Base-by-base conservation (phyloP, 37 sponge, comb jelly and placozoan species). In the Haliclona indistincta region DNA sequence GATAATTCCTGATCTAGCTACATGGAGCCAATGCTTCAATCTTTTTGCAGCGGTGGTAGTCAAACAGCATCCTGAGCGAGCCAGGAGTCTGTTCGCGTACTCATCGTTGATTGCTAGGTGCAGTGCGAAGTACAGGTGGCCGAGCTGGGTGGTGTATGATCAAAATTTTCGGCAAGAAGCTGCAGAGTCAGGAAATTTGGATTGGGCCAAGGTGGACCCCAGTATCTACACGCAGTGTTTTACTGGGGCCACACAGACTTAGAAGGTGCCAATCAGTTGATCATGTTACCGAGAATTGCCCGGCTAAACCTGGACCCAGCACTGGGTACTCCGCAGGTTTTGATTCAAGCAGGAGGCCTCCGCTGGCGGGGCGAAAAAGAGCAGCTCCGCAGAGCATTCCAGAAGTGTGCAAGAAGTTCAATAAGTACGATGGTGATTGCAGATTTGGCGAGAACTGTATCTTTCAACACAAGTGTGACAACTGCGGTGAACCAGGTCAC, bases 61-160 rank as follows among this genome's bases (percentile, higher is more conserved):
- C 0, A 13, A 53, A 34, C 23, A 64, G 36, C 25, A 66, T n/a
- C 77, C 77, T 33, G 34, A 43, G 2, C 3, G 67, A 25, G 30
- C 36, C 6, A 6, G 26, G 34, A 45, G 66, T 41, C n/a, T 77
- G 53, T 37, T 77, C 38, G 77, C 77, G 2, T 77, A 77, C 35
- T 38, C 34, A 37, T 2, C 52, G 0, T n/a, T 38, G 19, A 77
- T 77, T 6, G 36, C 67, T 3, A 64, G 39, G 34, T 58, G 3
- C 3, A 64, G 66, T 54, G 51, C 30, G 66, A 58, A 64, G 56
- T 64, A 49, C 38, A 33, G 25, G 0, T 58, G 77, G 43, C 67
- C 61, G 26, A n/a, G 53, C 55, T 77, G 77, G 77, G 54, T 77
- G 8, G 26, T 58, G 0, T 77, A 77, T 30, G 77, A 77, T 53